Evolutionary conservation across 1,140 invertebrate genomes (phyloP).

Genomic region (Hesperophylax magnus): DNA sequence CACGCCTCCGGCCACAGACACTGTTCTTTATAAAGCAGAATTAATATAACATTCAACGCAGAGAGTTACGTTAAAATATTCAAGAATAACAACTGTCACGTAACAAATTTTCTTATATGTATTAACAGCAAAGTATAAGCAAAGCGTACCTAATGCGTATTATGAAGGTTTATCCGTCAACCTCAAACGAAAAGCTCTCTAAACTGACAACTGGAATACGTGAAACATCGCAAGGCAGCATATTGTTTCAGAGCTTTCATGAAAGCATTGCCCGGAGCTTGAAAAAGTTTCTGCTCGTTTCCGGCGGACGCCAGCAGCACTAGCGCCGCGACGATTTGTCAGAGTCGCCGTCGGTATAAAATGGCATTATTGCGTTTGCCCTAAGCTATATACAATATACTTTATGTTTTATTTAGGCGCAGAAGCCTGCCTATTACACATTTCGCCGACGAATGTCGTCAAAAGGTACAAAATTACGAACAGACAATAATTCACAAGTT

Average conservation of each 20-base stretch:
- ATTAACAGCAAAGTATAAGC: not conserved
- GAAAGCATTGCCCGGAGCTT: slow-evolving; percentile 7
- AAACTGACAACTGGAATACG: not conserved
- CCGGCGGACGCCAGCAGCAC: not conserved
- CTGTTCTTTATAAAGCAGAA: no score
- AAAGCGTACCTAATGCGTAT: not conserved
- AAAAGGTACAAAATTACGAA: no score
- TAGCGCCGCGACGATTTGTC: slow-evolving; percentile 18
- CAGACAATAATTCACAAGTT: no score
- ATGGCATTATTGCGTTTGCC: slow-evolving; percentile 34
- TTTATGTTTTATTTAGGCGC: not conserved
- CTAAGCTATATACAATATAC: no score
- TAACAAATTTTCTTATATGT: no score
- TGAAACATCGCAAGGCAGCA: not conserved
- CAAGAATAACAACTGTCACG: no score
- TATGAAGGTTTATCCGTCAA: not conserved
- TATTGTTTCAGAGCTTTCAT: slow-evolving; percentile 3
- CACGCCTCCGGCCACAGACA: no score
- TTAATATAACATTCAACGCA: no score
- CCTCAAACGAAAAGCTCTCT: slow-evolving; percentile 19
- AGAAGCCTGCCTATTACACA: slow-evolving; percentile 2
- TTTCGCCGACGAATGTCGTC: not conserved
- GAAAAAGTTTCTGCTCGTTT: slow-evolving; percentile 34
- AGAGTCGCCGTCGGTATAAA: slow-evolving; percentile 10
- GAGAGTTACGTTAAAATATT: no score